Conservation (phyloP, 2,113 vertebrate species). For the Serinus canaria region DNA sequence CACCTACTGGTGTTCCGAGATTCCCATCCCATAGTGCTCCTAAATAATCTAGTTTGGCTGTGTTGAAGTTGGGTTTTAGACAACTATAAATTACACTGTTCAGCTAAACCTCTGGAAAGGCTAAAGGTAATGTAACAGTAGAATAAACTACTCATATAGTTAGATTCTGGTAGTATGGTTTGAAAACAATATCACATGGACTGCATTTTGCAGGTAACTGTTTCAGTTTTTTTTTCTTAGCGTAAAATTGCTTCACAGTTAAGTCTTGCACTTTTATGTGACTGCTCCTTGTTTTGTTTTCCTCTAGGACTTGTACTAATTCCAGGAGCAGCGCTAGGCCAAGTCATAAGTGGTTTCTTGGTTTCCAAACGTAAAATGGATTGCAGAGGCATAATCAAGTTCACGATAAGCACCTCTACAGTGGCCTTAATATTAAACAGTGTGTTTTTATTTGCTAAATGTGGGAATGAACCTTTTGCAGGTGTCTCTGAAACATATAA, state of each 20-base stretch:
- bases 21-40: background rate
- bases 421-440: slow-evolving; percentile 64
- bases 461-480: slow-evolving; percentile 77
- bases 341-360: slow-evolving; percentile 79
- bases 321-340: slow-evolving; percentile 81
- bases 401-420: slow-evolving; percentile 61
- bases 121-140: background rate
- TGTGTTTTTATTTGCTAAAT: slow-evolving; percentile 74
- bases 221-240: background rate
- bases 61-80: background rate
- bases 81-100: background rate
- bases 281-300: slow-evolving; percentile 60
- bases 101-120: background rate
- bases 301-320: slow-evolving; percentile 75
- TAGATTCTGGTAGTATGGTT: background rate
- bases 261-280: slow-evolving; percentile 8
- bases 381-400: slow-evolving; percentile 74
- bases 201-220: background rate
- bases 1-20: background rate
- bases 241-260: background rate
- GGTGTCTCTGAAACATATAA: slow-evolving; percentile 79
- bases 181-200: background rate
- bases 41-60: background rate
- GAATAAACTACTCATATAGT: background rate
- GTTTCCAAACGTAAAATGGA: slow-evolving; percentile 76